Evolutionary conservation across 2,888 invertebrate genomes (phyloP).

Genomic region (Biston betularia): DNA sequence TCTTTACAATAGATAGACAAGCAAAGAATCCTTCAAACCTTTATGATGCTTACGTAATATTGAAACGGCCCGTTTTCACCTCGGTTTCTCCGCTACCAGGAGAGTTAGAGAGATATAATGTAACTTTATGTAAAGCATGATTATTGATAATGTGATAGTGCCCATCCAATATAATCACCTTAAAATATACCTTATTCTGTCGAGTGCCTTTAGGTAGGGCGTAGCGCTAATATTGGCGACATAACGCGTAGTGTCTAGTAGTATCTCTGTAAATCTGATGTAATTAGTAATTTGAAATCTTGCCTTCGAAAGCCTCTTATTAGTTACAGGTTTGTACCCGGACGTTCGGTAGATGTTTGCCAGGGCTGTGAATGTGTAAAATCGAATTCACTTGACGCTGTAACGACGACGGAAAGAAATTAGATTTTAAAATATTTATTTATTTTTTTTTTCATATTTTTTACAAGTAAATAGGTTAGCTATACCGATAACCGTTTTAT

Average conservation of each 20-base stretch:
- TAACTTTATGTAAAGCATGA: no score
- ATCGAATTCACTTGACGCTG: constrained; percentile 61
- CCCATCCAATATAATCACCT: no score
- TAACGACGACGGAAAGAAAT: constrained; percentile 56
- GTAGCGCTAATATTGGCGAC: background rate
- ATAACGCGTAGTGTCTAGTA: background rate
- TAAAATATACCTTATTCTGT: no score
- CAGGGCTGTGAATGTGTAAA: constrained; percentile 82
- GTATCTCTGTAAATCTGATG: background rate
- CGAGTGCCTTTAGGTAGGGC: background rate
- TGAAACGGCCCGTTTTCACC: no score
- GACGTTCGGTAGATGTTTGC: constrained; percentile 61
- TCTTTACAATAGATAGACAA: no score
- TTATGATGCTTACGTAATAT: no score
- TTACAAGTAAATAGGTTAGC: constrained; percentile 46
- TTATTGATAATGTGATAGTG: background rate
- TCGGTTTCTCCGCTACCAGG: no score
- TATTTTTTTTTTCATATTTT: constrained; percentile 54
- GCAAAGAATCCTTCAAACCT: no score
- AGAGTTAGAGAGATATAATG: no score
- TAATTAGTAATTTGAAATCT: background rate
- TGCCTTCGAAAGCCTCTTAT: background rate
- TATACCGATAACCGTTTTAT: constrained; percentile 29
- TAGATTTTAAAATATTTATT: constrained; percentile 60
- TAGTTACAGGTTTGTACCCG: background rate